Evolutionary conservation across 2,888 invertebrate genomes (phyloP).

Genomic region (Trichogramma evanescens): DNA sequence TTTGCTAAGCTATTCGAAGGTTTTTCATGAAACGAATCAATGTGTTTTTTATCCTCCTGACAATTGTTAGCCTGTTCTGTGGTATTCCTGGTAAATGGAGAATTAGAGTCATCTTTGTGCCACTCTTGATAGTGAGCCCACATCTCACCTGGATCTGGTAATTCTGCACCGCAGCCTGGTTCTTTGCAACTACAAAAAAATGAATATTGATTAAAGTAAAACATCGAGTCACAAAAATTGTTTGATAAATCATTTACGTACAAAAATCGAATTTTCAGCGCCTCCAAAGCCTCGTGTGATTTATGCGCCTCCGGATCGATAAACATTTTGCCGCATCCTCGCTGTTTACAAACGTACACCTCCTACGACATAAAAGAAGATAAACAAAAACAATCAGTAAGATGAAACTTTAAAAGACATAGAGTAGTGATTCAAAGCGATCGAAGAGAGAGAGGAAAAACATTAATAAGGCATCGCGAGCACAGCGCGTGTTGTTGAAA

Average conservation of each 20-base stretch:
- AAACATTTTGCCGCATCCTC: constrained; percentile 44
- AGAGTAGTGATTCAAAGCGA: neutral
- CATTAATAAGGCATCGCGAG: neutral
- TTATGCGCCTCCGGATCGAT: constrained; percentile 44
- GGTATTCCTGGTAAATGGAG: constrained; percentile 43
- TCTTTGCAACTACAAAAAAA: constrained; percentile 37
- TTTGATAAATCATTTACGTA: constrained; percentile 24
- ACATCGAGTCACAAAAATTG: too few relatives aligned
- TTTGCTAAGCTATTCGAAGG: constrained; percentile 39
- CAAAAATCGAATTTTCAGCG: constrained; percentile 43
- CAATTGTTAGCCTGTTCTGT: constrained; percentile 36
- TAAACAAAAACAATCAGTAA: neutral
- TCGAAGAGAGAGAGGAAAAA: neutral
- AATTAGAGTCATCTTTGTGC: constrained; percentile 43
- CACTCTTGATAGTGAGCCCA: constrained; percentile 46
- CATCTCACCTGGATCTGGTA: constrained; percentile 45
- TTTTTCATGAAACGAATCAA: constrained; percentile 42
- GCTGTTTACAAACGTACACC: constrained; percentile 42
- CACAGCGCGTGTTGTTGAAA: neutral
- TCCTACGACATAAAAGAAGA: constrained; percentile 32
- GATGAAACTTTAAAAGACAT: neutral
- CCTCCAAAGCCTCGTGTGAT: constrained; percentile 41
- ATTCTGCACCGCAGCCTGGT: constrained; percentile 44
- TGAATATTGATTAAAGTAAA: neutral
- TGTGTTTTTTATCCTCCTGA: constrained; percentile 33